Percentiles rank a stretch among this genome's conserved stretches.
Conservation (phyloP, 2,888 invertebrate genomes). For the Tholera decimalis region DNA sequence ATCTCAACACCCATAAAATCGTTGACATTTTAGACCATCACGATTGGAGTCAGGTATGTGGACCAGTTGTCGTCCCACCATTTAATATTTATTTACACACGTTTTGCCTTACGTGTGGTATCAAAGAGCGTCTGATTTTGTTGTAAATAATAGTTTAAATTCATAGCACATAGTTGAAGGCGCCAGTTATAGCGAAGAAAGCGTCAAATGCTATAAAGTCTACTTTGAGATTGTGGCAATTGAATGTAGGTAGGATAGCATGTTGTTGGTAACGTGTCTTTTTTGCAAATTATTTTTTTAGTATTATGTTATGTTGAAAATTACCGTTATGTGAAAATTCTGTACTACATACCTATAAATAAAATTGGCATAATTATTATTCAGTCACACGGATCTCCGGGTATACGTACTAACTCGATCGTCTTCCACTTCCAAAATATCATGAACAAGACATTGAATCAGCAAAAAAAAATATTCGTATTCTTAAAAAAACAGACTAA, state of each 20-base stretch:
- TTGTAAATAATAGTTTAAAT: constrained; percentile 54
- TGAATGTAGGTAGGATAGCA: constrained; percentile 11
- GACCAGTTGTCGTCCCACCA: constrained; percentile 50
- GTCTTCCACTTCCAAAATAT: too few species aligned
- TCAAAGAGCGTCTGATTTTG: constrained; percentile 20
- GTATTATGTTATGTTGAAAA: neutral
- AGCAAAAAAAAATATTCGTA: too few species aligned
- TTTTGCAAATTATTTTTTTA: neutral
- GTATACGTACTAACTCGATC: too few species aligned
- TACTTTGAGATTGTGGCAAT: constrained; percentile 31
- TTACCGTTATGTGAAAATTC: too few species aligned
- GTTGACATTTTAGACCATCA: constrained; percentile 68
- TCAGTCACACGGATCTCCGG: too few species aligned
- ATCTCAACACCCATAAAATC: constrained; percentile 66
- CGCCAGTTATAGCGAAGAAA: constrained; percentile 51
- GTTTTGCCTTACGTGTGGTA: constrained; percentile 53
- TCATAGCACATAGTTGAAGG: constrained; percentile 48
- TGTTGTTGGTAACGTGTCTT: constrained; percentile 8
- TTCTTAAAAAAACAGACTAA: too few species aligned
- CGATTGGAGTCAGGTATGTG: constrained; percentile 54
- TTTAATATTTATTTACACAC: constrained; percentile 51
- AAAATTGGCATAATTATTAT: too few species aligned
- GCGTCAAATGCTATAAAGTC: constrained; percentile 48
- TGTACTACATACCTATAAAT: too few species aligned
- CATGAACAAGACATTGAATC: too few species aligned